Percentiles rank a stretch among this genome's conserved stretches.
Evolutionary conservation across 2,113 vertebrate genomes (phyloP).

Genomic region (Centropus bengalensis): DNA sequence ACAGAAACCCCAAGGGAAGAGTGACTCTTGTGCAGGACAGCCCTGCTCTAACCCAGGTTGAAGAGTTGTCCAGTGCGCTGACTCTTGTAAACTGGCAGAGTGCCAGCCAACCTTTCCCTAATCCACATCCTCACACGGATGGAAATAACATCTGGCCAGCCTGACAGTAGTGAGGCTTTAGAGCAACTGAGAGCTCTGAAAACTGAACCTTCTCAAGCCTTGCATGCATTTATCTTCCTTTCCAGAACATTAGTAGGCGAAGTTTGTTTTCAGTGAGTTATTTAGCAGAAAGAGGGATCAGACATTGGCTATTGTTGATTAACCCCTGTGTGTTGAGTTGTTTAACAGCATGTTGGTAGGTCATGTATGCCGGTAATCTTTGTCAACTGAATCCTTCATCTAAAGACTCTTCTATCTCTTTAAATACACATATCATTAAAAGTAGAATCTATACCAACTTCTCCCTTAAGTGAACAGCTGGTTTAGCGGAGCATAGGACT

Average conservation of each 20-base stretch:
- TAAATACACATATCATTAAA: not conserved
- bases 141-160: slow-evolving; percentile 20
- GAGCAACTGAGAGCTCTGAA: not conserved
- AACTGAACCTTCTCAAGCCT: slow-evolving; percentile 27
- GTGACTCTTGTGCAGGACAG: not conserved
- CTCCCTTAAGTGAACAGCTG: not conserved
- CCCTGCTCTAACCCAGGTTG: not conserved
- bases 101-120: not conserved
- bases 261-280: slow-evolving; percentile 35
- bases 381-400: slow-evolving; percentile 42
- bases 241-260: slow-evolving; percentile 25
- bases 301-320: slow-evolving; percentile 54
- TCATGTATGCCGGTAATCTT: slow-evolving; percentile 54
- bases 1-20: not conserved
- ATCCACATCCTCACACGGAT: not conserved
- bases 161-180: not conserved
- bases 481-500: not conserved
- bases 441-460: not conserved
- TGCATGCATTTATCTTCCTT: slow-evolving; percentile 29
- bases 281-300: slow-evolving; percentile 43
- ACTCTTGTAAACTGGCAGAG: not conserved
- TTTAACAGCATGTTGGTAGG: slow-evolving; percentile 62
- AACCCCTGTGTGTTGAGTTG: slow-evolving; percentile 68
- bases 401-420: not conserved
- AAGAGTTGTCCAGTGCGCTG: not conserved